phyloP scores from a whole-genome alignment of 2,797 vertebrate species.

The Dallia pectoralis region DNA sequence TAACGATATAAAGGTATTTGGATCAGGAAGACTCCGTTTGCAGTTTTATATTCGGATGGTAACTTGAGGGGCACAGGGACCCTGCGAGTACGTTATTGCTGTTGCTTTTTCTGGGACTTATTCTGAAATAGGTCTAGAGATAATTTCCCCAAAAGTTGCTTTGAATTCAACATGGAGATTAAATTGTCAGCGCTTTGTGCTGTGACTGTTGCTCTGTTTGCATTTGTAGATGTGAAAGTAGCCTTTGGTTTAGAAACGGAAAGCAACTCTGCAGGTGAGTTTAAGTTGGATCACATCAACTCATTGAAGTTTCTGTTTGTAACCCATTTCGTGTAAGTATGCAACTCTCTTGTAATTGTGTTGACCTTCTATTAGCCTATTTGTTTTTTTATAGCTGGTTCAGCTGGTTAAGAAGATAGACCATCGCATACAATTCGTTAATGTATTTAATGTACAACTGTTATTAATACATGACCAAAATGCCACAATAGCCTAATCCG shows the following conservation, averaged over 20 bases:
- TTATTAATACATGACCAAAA: neutral
- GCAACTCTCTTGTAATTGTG: neutral
- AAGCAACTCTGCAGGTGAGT: slow-evolving; percentile 46
- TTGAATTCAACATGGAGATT: slow-evolving; percentile 30
- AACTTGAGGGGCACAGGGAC: slow-evolving; percentile 54
- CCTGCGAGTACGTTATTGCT: slow-evolving; percentile 23
- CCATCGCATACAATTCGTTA: too few species aligned
- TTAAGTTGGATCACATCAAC: neutral
- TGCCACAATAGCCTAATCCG: neutral
- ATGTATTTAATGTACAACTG: neutral
- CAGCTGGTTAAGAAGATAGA: too few species aligned
- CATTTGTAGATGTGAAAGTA: slow-evolving; percentile 34
- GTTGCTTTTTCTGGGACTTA: neutral
- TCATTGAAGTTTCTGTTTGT: neutral
- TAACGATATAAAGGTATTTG: too few species aligned
- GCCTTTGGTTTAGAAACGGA: slow-evolving; percentile 19
- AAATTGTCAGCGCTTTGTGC: slow-evolving; percentile 13
- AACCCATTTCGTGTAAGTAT: neutral
- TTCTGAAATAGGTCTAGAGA: neutral
- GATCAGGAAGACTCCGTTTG: too few species aligned
- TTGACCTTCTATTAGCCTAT: too few species aligned
- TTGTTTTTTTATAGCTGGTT: too few species aligned
- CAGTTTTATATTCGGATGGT: neutral
- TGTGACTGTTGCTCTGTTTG: slow-evolving; percentile 47
- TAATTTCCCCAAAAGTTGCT: neutral